phyloP scores from a whole-genome alignment of 2,113 vertebrate genomes.

The Ciconia stormi region DNA sequence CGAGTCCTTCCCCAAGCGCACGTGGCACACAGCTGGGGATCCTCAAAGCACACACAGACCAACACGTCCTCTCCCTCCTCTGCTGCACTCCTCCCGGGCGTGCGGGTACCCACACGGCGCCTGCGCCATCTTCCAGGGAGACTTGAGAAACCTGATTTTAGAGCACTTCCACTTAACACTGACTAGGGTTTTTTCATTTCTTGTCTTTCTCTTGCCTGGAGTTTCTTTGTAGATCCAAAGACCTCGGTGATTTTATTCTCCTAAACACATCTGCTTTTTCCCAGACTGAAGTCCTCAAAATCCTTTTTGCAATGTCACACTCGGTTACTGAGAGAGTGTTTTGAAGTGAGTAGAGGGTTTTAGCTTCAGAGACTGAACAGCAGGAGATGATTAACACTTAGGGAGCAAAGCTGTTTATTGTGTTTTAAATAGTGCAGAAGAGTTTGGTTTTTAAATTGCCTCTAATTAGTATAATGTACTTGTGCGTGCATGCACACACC shows the following conservation, averaged over 20 bases:
- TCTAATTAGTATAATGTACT: constrained; percentile 61
- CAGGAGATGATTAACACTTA: constrained; percentile 70
- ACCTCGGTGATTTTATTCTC: constrained; percentile 33
- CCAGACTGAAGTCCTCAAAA: constrained; percentile 59
- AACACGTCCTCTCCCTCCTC: not conserved
- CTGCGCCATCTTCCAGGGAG: not conserved
- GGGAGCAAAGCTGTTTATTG: constrained; percentile 69
- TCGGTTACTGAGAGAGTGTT: constrained; percentile 62
- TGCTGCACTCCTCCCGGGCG: rapidly evolving
- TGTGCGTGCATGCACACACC: constrained; percentile 29
- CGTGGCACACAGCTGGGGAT: rapidly evolving
- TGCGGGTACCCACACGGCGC: rapidly evolving
- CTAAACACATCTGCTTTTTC: constrained; percentile 51
- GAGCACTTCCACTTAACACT: not conserved
- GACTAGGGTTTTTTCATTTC: not conserved
- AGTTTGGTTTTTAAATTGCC: constrained; percentile 63
- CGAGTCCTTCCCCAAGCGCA: rapidly evolving
- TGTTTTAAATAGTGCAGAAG: constrained; percentile 69
- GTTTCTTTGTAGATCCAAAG: constrained; percentile 57
- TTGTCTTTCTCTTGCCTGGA: not conserved
- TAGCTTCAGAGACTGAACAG: constrained; percentile 66
- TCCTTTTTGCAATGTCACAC: constrained; percentile 54
- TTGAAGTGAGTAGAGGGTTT: constrained; percentile 60
- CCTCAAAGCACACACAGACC: not conserved
- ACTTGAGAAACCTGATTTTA: not conserved